Evolutionary conservation across 2,113 vertebrate genomes (phyloP), one percentile per base, ranked within the genome.

Genomic region (Larimichthys crocea): DNA sequence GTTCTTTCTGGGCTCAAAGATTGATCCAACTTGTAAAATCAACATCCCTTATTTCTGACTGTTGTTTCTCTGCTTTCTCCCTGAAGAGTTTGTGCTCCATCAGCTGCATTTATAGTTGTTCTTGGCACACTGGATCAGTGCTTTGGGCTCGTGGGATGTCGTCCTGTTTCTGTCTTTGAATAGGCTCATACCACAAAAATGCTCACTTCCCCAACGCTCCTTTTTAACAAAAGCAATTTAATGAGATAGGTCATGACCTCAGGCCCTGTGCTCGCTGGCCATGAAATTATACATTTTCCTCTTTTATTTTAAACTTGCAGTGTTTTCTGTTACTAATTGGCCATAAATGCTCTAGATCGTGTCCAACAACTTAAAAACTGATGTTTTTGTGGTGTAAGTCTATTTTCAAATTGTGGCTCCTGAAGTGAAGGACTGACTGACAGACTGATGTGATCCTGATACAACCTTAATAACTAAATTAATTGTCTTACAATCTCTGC

Each of bases 101-200:
- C 82, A 71, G 60, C 44, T 78, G 74, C 15, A 66, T 81, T 79
- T 79, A 11, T 76, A 68, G 44, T 79, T 81, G 66, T 74, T 81
- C 40, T 77, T 87, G 73, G 71, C 68, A 22, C 62, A 42, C 19
- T 79, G 86, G 86, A 85, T 91, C 69, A 74, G 62, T 74, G 62
- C 61, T 79, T 88, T 74, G 48, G 69, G 48, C 80, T 83, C 79
- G 17, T 77, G 62, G 63, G 60, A 59, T 74, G 59, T 70, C 35
- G 26, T 88, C 56, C 40, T 60, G 40, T 79, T 76, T 75, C 40
- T 60, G 66, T 66, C 55, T 89, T 83, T 64, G 61, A 86, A 84
- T 65, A 61, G 88, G 11, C 81, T 82, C 42, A 82, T 65, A 85
- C 88, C 91, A 92, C 88, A 89, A 68, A 88, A 86, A 84, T 71